Conservation (phyloP, 2,888 invertebrate species). For the Macrophya annulata region DNA sequence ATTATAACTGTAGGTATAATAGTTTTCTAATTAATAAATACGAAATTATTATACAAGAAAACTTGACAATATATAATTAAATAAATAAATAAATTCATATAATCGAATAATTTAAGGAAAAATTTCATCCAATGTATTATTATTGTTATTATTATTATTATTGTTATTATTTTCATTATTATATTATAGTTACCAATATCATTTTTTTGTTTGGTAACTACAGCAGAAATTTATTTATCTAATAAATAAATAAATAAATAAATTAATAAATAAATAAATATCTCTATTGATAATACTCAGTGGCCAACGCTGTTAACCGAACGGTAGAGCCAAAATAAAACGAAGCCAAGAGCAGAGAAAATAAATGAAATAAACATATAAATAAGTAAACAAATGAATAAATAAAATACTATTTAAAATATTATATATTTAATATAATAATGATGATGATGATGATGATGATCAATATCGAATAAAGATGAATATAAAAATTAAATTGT, state of each 20-base stretch:
- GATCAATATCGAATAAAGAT: slow-evolving; percentile 1
- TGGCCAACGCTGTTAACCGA: background rate
- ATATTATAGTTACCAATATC: background rate
- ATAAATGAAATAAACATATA: background rate
- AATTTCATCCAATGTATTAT: background rate
- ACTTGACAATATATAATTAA: background rate
- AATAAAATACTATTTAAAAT: slow-evolving; percentile 2
- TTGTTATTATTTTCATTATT: no score
- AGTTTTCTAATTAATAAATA: background rate
- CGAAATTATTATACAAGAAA: background rate
- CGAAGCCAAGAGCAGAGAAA: background rate
- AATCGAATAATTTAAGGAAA: background rate
- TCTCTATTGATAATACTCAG: slow-evolving; percentile 34
- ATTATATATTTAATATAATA: background rate
- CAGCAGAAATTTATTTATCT: background rate
- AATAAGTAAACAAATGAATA: background rate
- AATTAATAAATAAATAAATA: background rate
- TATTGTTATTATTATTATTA: no score
- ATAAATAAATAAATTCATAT: slow-evolving; percentile 2
- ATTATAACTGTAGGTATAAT: background rate
- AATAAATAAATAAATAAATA: background rate
- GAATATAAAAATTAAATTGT: background rate
- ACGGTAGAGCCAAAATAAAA: background rate
- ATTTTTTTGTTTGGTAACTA: background rate
- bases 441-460: slow-evolving; percentile 14